Percentiles rank a stretch among this genome's conserved stretches.
Conservation (phyloP, 1,140 invertebrate species). For the Tetragonula clypearis region DNA sequence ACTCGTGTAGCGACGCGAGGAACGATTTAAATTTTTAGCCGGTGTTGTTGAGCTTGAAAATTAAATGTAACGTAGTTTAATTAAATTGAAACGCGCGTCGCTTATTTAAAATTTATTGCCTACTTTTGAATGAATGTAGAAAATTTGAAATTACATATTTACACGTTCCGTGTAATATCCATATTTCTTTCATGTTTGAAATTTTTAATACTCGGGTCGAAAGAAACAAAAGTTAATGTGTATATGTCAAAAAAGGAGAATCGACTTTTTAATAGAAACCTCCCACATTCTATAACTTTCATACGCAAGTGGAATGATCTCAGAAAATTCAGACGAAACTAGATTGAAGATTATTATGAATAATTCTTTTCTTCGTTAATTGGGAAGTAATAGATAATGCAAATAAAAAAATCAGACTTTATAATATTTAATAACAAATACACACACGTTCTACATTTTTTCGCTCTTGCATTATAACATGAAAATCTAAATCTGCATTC, state of each 20-base stretch:
- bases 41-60: background rate
- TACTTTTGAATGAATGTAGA: background rate
- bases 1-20: background rate
- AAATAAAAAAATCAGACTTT: too few species aligned
- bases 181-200: too few species aligned
- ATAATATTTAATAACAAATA: too few species aligned
- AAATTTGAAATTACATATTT: background rate
- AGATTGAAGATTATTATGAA: too few species aligned
- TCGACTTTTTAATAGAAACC: background rate
- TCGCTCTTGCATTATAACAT: too few species aligned
- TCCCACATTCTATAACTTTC: background rate
- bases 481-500: too few species aligned
- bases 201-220: background rate
- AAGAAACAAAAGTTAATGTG: background rate
- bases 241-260: background rate
- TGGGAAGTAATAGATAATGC: too few species aligned
- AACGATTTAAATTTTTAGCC: background rate
- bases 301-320: too few species aligned
- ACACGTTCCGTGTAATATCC: background rate
- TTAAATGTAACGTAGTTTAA: background rate
- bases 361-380: too few species aligned
- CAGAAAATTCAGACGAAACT: too few species aligned
- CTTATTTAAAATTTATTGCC: background rate
- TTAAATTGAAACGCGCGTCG: background rate
- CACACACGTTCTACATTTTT: too few species aligned